Percentiles rank a stretch among this genome's conserved stretches.
phyloP scores from a whole-genome alignment of 2,888 invertebrate species.

The Amphipyra berbera region DNA sequence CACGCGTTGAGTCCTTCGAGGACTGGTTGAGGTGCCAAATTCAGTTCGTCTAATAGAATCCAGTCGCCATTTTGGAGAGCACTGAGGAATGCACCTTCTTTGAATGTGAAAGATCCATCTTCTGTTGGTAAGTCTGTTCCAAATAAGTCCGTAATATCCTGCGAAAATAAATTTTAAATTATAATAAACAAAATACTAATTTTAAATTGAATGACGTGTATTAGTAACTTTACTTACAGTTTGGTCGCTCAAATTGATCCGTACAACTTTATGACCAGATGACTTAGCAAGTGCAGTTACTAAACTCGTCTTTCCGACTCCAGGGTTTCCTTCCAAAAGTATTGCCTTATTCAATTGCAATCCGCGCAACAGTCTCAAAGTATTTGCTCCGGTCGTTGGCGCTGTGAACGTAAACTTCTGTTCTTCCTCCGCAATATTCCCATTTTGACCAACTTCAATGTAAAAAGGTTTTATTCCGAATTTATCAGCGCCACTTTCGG shows the following conservation, averaged over 20 bases:
- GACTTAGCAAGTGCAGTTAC: slow-evolving; percentile 96
- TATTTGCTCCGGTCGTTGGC: slow-evolving; percentile 95
- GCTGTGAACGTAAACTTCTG: slow-evolving; percentile 93
- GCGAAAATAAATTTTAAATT: slow-evolving; percentile 53
- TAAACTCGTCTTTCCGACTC: slow-evolving; percentile 99
- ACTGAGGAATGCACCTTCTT: slow-evolving; percentile 98
- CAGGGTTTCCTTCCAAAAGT: slow-evolving; percentile 98
- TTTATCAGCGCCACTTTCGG: slow-evolving; percentile 73
- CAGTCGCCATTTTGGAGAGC: slow-evolving; percentile 98
- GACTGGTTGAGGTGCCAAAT: slow-evolving; percentile 99
- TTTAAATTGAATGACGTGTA: neutral
- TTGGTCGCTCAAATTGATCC: slow-evolving; percentile 99
- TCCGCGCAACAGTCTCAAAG: slow-evolving; percentile 95
- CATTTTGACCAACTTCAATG: slow-evolving; percentile 88
- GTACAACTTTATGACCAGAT: slow-evolving; percentile 95
- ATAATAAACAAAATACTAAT: neutral
- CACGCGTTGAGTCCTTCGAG: slow-evolving; percentile 99
- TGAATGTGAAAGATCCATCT: slow-evolving; percentile 98
- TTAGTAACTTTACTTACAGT: slow-evolving; percentile 91
- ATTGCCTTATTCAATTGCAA: slow-evolving; percentile 97
- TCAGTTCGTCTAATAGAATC: slow-evolving; percentile 99
- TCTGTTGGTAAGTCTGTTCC: slow-evolving; percentile 99
- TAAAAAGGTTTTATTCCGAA: slow-evolving; percentile 96
- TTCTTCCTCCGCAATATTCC: slow-evolving; percentile 62
- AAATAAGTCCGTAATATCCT: slow-evolving; percentile 99